phyloP scores from a whole-genome alignment of 2,113 vertebrate genomes.

The Dolichotis patagonum region DNA sequence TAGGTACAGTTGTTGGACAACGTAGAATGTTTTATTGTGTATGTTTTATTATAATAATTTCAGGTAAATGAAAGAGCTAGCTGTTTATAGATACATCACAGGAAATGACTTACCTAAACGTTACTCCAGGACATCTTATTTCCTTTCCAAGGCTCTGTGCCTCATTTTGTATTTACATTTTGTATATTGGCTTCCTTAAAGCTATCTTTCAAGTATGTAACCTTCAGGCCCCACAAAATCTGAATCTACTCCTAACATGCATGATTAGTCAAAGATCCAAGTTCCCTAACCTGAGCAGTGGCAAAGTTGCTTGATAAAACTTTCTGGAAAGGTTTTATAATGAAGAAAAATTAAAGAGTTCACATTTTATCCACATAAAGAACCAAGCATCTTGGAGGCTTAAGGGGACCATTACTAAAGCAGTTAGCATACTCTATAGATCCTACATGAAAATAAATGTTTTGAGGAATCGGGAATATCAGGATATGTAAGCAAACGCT shows the following conservation, averaged over 20 bases:
- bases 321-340: constrained; percentile 13
- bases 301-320: not conserved
- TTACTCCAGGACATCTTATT: not conserved
- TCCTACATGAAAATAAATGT: not conserved
- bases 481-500: not conserved
- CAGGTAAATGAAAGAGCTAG: not conserved
- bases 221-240: not conserved
- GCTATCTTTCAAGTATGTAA: not conserved
- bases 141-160: not conserved
- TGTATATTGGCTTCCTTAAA: constrained; percentile 42
- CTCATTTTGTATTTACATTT: constrained; percentile 8
- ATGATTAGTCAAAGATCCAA: not conserved
- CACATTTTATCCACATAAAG: not conserved
- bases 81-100: not conserved
- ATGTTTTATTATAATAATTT: not conserved
- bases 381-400: not conserved
- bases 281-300: not conserved
- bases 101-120: not conserved
- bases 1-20: not conserved
- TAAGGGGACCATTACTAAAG: not conserved
- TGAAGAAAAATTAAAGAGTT: not conserved
- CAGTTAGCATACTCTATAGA: not conserved
- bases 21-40: not conserved
- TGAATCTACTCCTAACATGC: not conserved
- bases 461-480: not conserved